Base-by-base conservation (phyloP, 2,888 invertebrate genomes). In the Acanthopleura granulata region DNA sequence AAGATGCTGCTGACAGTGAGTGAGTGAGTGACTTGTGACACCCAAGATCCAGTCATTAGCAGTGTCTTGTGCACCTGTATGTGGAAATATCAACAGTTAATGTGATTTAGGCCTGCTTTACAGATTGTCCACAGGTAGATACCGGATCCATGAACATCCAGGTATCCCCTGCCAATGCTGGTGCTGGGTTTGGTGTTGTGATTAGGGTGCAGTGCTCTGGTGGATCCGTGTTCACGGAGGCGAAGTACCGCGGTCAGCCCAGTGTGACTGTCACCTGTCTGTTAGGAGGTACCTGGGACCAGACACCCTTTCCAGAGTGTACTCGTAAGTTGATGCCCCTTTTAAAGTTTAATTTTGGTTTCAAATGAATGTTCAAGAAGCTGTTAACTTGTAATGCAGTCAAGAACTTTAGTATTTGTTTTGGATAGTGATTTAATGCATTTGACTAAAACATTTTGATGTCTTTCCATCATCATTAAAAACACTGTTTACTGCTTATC, bases 321-420 rank as follows among this genome's bases (percentile, higher is more conserved):
- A 49, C 74, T 30, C 73, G 79, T 81, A 73, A 76, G 78, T 81
- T 16, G 57, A 22, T 40, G 40, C 9, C 40, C 40, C 3, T 40
- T 40, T 40, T 40, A 6, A 3, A 40, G 40, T 40, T 9, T 40
- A 40, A 3, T 40, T 40, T 9, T 40, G 40, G 40, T 40, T 40
- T 40, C 9, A 3, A n/a, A 40, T 40, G 9, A 40, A 9, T 40
- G 40, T 16, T 95, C 49, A 18, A 18, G 22, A 18, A 18, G 11
- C 25, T 1, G 12, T 49, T 57, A 12, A 50, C 22, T 6, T 14
- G n/a, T 49, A 16, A 51, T 25, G 9, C 3, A 51, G 18, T 40
- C 40, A 40, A 6, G 40, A 9, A 40, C 40, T 9, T 40, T 40
- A 6, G 4, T 40, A 40, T 40, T 40, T 9, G 49, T 1, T 69